A percentile compares a stretch with the other conserved stretches of the same genome.
Evolutionary conservation across 2,888 invertebrate genomes (phyloP).

Genomic region (Callimorpha dominula): DNA sequence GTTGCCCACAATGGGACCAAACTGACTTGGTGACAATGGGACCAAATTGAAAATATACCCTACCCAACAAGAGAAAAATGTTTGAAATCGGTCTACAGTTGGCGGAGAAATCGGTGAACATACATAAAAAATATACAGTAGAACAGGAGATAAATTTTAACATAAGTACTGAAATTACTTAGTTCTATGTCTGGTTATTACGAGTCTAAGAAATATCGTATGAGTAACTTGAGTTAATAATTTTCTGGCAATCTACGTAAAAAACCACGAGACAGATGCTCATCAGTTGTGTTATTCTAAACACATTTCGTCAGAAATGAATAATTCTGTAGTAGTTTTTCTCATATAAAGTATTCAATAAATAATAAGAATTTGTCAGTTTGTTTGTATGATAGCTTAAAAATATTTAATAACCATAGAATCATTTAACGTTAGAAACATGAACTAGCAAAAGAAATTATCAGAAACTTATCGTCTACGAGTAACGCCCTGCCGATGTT

Average conservation of each 20-base stretch:
- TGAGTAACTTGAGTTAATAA: conserved; percentile 34
- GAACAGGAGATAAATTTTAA: not conserved
- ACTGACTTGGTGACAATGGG: too few species aligned
- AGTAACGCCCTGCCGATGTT: conserved; percentile 67
- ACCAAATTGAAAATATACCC: too few species aligned
- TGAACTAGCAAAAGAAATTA: conserved; percentile 58
- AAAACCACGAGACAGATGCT: conserved; percentile 12
- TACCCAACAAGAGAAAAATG: too few species aligned
- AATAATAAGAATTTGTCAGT: not conserved
- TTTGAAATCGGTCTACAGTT: too few species aligned
- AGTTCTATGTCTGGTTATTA: conserved; percentile 30
- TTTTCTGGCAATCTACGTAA: conserved; percentile 32
- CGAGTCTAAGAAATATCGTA: conserved; percentile 2
- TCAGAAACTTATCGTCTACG: conserved; percentile 62
- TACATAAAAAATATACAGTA: too few species aligned
- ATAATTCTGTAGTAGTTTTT: conserved; percentile 17
- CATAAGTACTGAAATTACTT: conserved; percentile 13
- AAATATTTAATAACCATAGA: conserved; percentile 33
- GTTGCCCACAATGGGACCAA: too few species aligned
- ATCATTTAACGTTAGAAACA: conserved; percentile 45
- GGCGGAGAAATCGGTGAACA: too few species aligned
- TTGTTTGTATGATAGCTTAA: not conserved
- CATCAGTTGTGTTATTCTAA: not conserved
- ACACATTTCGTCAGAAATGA: conserved; percentile 20
- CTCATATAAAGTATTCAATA: not conserved